Evolutionary conservation across 2,888 invertebrate species (phyloP).

Genomic region (Meiosimyza platycephala): DNA sequence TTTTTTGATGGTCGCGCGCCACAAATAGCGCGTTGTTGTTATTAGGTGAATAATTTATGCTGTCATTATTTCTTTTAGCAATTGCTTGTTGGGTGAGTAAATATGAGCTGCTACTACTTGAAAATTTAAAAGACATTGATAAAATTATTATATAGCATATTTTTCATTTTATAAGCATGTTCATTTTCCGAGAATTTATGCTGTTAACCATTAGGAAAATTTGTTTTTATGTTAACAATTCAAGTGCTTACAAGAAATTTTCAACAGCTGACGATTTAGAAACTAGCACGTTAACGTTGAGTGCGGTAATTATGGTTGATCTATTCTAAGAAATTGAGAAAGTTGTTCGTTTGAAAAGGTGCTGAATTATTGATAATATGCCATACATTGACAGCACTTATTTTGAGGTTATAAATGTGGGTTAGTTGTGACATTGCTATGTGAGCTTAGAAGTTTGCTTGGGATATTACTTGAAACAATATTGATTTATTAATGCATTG

Average conservation of each 20-base stretch:
- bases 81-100: neutral
- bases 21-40: slow-evolving; percentile 16
- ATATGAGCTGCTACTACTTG: neutral
- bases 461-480: no score
- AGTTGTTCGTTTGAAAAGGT: neutral
- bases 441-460: no score
- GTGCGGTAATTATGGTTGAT: no score
- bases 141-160: neutral
- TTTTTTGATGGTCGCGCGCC: neutral
- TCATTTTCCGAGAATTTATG: neutral
- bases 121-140: neutral
- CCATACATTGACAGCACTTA: neutral
- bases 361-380: neutral
- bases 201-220: neutral
- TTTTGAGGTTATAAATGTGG: neutral
- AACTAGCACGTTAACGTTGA: neutral
- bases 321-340: neutral
- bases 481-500: no score
- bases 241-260: slow-evolving; percentile 5
- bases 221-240: neutral
- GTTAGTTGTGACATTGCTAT: neutral
- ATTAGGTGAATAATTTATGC: slow-evolving; percentile 21
- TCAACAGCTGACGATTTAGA: neutral
- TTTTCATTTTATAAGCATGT: neutral
- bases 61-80: neutral